phyloP scores from a whole-genome alignment of 2,797 vertebrate genomes.

The Alauda arvensis region DNA sequence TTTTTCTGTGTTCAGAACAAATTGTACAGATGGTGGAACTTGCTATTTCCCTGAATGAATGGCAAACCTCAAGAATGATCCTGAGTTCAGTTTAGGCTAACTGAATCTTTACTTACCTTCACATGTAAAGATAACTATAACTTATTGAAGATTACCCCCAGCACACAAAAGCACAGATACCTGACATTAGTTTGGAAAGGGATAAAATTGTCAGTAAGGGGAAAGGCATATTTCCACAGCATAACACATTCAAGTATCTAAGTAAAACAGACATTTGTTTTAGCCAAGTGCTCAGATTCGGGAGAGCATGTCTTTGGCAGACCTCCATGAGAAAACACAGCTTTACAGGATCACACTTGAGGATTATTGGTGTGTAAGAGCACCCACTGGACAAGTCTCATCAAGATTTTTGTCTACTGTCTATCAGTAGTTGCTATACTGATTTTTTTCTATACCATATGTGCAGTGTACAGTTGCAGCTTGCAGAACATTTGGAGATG shows the following conservation, averaged over 20 bases:
- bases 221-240: neutral
- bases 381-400: neutral
- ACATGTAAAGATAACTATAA: neutral
- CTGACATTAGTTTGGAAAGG: neutral
- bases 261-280: neutral
- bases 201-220: neutral
- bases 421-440: neutral
- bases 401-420: neutral
- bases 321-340: neutral
- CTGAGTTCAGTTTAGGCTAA: neutral
- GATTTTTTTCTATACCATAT: neutral
- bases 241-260: neutral
- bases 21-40: neutral
- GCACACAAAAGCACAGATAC: neutral
- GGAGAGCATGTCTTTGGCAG: neutral
- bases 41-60: neutral
- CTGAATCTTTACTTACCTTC: neutral
- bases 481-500: neutral
- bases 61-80: neutral
- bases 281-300: neutral
- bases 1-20: neutral
- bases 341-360: neutral
- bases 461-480: neutral
- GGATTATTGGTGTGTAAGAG: neutral
- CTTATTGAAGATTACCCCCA: neutral